Base-by-base conservation (phyloP, 1,140 invertebrate species). In the Euglossa dilemma region DNA sequence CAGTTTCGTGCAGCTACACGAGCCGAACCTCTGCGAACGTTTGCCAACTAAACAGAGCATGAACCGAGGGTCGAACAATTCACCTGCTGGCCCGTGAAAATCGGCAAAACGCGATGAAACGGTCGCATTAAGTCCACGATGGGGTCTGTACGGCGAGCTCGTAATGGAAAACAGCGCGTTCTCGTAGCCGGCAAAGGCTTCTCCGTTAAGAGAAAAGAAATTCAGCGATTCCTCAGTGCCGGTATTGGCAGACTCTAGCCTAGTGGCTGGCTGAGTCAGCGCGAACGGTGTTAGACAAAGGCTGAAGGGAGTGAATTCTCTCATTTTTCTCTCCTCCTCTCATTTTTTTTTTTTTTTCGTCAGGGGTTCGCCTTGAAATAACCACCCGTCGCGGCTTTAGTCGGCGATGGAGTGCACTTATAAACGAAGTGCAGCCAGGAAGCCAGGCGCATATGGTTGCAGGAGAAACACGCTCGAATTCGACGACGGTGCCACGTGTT, bases 401-500 rank as follows among this genome's bases (percentile, higher is more conserved):
- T 14, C 23, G 54, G 56, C 80, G 74, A 83, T 77, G 80, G 70
- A 83, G 80, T 83, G 80, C 80, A 83, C 80, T 83, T 83, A 20
- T 69, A 61, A 76, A 45, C 80, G 63, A 54, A 83, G 80, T 61
- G 73, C 80, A 61, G 80, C 80, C 54, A 83, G 73, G 64, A 77
- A 77, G 64, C 45, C 63, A 47, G 54, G 54, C 73, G 74, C 80
- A 70, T 83, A 83, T 83, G 80, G 80, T 77, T 16, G 63, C 73
- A 66, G 52, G 72, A 75, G 71, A 59, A 71, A 56, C 79, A 64
- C 36, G 72, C 43, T 50, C 72, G 71, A 52, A 77, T 69, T 77
- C 18, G 80, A 77, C 36, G 45, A 43, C 12, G 52, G 28, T 72
- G 70, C 70, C 80, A 83, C 80, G 80, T 83, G 80, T 69, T 83